Base-by-base conservation (phyloP, 2,113 vertebrate genomes). In the Alligator mississippiensis region DNA sequence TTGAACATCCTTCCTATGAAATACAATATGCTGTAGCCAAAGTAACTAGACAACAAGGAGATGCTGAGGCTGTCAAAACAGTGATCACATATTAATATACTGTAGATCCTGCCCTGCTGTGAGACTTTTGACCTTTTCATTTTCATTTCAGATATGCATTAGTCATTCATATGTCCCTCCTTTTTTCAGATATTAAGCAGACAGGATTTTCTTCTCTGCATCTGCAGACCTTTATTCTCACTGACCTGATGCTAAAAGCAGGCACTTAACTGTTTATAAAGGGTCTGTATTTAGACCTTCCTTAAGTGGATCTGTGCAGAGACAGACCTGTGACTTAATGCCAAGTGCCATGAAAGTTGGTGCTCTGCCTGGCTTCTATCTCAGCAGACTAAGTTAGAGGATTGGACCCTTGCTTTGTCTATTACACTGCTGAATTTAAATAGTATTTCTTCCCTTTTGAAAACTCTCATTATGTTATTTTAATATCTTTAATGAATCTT, bases 31-130 rank as follows among this genome's bases (percentile, higher is more conserved):
- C 15, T 82, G 70, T 81, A 89, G 88, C 82, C 88, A 89, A 91
- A 95, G 58, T 85, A 94, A 93, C 47, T 72, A 93, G 77, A 64
- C 30, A 79, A 61, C 30, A 62, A 75, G 61, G 47, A 3, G 4
- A 60, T 84, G 19, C 64, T 82, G 80, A 93, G 70, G 38, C 85
- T 95, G 70, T 93, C 80, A 89, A 77, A 93, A 82, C 64, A 80
- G 5, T 34, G 76, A 88, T 95, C 14, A 2, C 74, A 80, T 64
- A 22, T 61, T 77, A 59, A 75, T 77, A 13, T 30, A 24, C 59
- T 57, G 38, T 18, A 68, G 83, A 60, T 90, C 58, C 80, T 93
- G 13, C 47, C 87, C 61, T 64, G 55, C 90, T 83, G 58, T 55
- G 47, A 90, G 80, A 77, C 64, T 92, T 91, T 38, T 85, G 74